Base-by-base conservation (phyloP, 2,888 invertebrate genomes). In the Eristalinus sepulchralis region DNA sequence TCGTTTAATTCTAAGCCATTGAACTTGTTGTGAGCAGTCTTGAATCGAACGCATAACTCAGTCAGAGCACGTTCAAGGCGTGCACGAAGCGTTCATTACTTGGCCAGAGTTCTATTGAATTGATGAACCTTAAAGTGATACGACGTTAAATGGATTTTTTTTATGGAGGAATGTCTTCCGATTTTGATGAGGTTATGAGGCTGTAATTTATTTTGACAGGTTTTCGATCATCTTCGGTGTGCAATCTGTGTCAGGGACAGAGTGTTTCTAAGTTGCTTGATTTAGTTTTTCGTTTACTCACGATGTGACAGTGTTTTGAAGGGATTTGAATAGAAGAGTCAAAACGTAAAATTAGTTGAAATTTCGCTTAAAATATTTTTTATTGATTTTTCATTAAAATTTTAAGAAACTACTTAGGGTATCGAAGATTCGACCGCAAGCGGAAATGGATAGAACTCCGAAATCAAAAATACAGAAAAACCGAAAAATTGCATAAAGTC, bases 11-110 rank as follows among this genome's bases (percentile, higher is more conserved):
- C 17, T n/a, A 47, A 13, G 33, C 3, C 53, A 66, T 10, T 57
- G n/a, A 33, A 59, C 31, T 66, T 59, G 33, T 67, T 55, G 5
- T 13, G 10, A 34, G 13, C 17, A 27, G 20, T 68, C 77, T 70
- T 53, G 67, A 76, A 17, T n/a, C 9, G 24, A 34, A 17, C 27
- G 34, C 20, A 60, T 60, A 62, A 55, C 20, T 62, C 13, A 77
- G 63, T 78, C 64, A 22, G 17, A 70, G 57, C 78, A 78, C 78
- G 78, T 78, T 53, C 64, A 78, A 78, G 64, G 78, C 57, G 11
- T 57, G 13, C 20, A 10, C 22, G 22, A 64, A 64, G 31, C 22
- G 34, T 47, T 20, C 17, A 63, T 10, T 64, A 62, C 59, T 55
- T 11, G 13, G 20, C 17, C 47, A 67, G 60, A 62, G 62, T 68